These are phyloP conservation scores for Conus betulinus DNA, from an alignment of 1,140 invertebrate genomes.

Conservation along the genomic window DNA sequence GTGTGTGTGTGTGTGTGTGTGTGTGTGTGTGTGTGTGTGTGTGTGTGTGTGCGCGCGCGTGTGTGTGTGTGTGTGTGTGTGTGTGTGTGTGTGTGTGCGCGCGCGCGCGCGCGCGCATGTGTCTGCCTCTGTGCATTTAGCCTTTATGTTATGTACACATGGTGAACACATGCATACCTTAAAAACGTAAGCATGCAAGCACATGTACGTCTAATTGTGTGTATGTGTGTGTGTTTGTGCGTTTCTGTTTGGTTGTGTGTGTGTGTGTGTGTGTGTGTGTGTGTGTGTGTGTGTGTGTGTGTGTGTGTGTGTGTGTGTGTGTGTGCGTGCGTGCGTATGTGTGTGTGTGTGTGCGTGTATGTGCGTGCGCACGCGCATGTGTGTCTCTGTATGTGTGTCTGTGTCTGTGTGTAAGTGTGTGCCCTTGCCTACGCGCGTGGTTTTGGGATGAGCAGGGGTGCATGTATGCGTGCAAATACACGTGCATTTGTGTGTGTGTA, in stretches of 20 bases:
- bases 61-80: not conserved
- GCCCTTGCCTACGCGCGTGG: too few species aligned
- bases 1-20: constrained; percentile 15
- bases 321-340: not conserved
- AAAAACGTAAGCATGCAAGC: too few species aligned
- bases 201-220: too few species aligned
- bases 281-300: not conserved
- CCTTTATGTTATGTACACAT: too few species aligned
- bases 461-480: not conserved
- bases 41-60: not conserved
- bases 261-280: constrained; percentile 18
- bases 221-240: too few species aligned
- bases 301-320: not conserved
- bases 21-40: constrained; percentile 15
- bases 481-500: not conserved
- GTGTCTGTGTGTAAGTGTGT: too few species aligned
- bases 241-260: not conserved
- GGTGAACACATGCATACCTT: too few species aligned
- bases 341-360: constrained; percentile 1
- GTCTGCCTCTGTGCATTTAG: not conserved
- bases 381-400: too few species aligned
- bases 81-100: constrained; percentile 4
- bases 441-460: not conserved
- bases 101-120: not conserved
- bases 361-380: not conserved